phyloP scores from a whole-genome alignment of 2,113 vertebrate genomes.

The Polypterus senegalus region DNA sequence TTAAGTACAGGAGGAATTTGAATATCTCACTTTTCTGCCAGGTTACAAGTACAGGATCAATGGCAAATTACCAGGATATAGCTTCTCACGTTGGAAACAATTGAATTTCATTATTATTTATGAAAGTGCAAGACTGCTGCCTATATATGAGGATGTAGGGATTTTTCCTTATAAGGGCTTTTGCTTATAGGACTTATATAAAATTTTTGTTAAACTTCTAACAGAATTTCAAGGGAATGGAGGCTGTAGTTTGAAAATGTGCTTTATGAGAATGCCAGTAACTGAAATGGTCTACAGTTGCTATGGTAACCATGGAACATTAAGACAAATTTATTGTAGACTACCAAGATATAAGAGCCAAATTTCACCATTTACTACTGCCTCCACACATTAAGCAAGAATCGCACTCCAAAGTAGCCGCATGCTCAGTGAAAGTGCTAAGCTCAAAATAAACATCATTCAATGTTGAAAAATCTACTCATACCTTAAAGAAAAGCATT shows the following conservation, averaged over 20 bases:
- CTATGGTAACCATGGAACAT: neutral
- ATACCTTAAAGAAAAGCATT: too few species aligned
- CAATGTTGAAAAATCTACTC: too few species aligned
- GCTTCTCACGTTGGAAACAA: constrained; percentile 6
- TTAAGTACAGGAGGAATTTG: constrained; percentile 10
- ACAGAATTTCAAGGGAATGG: neutral
- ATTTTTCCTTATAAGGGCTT: too few species aligned
- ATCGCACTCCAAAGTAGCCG: too few species aligned
- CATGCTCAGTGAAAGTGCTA: too few species aligned
- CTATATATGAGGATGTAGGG: too few species aligned
- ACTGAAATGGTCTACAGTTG: neutral
- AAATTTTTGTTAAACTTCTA: too few species aligned
- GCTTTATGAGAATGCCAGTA: neutral
- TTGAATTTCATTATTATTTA: too few species aligned
- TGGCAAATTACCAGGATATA: constrained; percentile 10
- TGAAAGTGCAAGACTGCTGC: too few species aligned
- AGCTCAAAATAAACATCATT: too few species aligned
- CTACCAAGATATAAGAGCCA: constrained; percentile 14
- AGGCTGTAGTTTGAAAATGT: neutral
- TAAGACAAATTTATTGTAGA: constrained; percentile 8
- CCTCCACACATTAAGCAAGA: too few species aligned
- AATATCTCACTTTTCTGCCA: neutral
- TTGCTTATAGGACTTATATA: too few species aligned
- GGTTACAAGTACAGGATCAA: neutral
- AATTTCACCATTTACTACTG: neutral